Base-by-base conservation (phyloP, 2,113 vertebrate species). In the Lepisosteus osseus region DNA sequence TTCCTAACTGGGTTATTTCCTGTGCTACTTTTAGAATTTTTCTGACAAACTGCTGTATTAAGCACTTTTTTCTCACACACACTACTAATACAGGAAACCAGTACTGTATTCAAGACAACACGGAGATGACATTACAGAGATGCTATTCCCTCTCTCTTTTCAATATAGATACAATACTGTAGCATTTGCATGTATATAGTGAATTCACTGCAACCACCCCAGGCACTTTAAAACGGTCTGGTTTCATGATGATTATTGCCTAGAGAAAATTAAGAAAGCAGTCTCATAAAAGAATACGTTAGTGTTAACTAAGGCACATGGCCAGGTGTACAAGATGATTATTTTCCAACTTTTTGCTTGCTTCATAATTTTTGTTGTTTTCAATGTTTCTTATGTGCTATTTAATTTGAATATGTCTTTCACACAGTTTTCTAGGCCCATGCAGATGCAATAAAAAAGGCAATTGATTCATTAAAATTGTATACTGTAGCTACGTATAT, bases 171-270 rank as follows among this genome's bases (percentile, higher is more conserved):
- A 87, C 81, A 88, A 86, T 89, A 88, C 88, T 86, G 74, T 81
- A 83, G 57, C 71, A 93, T 90, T 93, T 89, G 87, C 90, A 91
- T 93, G 87, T 93, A 90, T 90, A 92, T 92, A 81, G 89, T 84
- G 87, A 86, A 83, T 78, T 79, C 78, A 82, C 70, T 45, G 69
- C 66, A 69, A 72, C 74, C 77, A 78, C 84, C 76, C 81, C 81
- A 57, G 77, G 61, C 29, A 45, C 74, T 63, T 74, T 72, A 78
- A 83, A 87, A 87, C 80, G 82, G 83, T 84, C 80, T 77, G 83
- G 79, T 73, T 45, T 86, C 80, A 74, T 76, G 78, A 81, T 86
- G 87, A 88, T 90, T 89, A 81, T 90, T 87, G 88, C 86, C 87
- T 86, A 77, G 72, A 84, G 84, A 87, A 88, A 90, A 88, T 90